phyloP scores from a whole-genome alignment of 1,140 invertebrate species.

The Aphis gossypii region DNA sequence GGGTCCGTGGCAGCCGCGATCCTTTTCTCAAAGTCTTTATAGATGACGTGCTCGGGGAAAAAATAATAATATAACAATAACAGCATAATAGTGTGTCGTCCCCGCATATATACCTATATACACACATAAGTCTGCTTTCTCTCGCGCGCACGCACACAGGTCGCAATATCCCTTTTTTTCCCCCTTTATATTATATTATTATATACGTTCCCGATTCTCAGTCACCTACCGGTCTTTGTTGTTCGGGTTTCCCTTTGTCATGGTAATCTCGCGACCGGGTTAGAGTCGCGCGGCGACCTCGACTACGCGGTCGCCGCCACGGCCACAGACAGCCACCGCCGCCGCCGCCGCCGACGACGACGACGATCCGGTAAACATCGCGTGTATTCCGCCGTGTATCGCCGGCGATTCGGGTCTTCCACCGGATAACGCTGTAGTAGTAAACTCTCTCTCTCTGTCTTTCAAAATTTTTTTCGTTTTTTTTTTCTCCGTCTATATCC shows the following conservation, averaged over 20 bases:
- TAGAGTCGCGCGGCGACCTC: not conserved
- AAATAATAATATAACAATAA: conserved; percentile 22
- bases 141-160: not conserved
- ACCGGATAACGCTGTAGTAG: not conserved
- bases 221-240: conserved; percentile 17
- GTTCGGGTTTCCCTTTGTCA: not conserved
- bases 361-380: not conserved
- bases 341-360: not conserved
- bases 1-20: not conserved
- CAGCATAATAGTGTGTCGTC: not conserved
- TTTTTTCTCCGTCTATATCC: not conserved
- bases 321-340: too few relatives aligned
- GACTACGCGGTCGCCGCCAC: not conserved
- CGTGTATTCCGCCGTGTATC: not conserved
- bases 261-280: not conserved
- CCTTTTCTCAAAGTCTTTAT: not conserved
- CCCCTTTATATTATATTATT: not conserved
- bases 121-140: not conserved
- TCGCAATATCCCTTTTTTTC: conserved; percentile 9
- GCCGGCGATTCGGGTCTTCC: not conserved
- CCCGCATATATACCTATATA: not conserved
- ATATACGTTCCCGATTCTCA: not conserved
- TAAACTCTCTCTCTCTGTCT: not conserved
- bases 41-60: not conserved
- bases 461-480: not conserved